phyloP scores from a whole-genome alignment of 2,797 vertebrate genomes.

The Parambassis ranga region DNA sequence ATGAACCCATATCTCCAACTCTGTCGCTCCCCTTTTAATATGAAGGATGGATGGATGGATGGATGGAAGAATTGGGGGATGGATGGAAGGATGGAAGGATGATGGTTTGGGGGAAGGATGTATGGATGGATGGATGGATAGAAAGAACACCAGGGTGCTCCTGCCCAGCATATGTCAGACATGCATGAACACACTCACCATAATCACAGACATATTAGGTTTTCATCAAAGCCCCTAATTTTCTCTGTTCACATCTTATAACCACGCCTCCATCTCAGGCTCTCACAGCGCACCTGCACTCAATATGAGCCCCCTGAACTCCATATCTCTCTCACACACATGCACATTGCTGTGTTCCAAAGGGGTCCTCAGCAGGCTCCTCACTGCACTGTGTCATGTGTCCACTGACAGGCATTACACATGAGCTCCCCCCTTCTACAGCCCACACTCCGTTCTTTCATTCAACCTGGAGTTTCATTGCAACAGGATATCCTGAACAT shows the following conservation, averaged over 20 bases:
- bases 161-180: slow-evolving; percentile 39
- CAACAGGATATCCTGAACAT: slow-evolving; percentile 80
- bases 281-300: slow-evolving; percentile 63
- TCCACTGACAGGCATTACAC: slow-evolving; percentile 58
- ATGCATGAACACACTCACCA: slow-evolving; percentile 44
- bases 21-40: slow-evolving; percentile 28
- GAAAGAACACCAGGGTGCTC: slow-evolving; percentile 20
- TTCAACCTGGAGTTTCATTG: slow-evolving; percentile 70
- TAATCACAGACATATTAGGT: slow-evolving; percentile 69
- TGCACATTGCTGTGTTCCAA: slow-evolving; percentile 24
- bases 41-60: slow-evolving; percentile 13
- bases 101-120: too few relatives aligned
- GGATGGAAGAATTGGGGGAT: too few relatives aligned
- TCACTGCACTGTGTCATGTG: slow-evolving; percentile 45
- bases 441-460: slow-evolving; percentile 55
- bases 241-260: slow-evolving; percentile 59
- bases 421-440: slow-evolving; percentile 50
- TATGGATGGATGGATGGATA: background rate
- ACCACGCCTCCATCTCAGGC: slow-evolving; percentile 40
- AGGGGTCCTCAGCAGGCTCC: slow-evolving; percentile 25
- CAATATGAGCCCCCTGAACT: slow-evolving; percentile 64
- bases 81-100: background rate
- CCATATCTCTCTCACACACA: slow-evolving; percentile 42
- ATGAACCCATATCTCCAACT: slow-evolving; percentile 32
- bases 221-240: slow-evolving; percentile 72